Conservation (phyloP, 2,888 invertebrate genomes). For the Drosophila anomelani region DNA sequence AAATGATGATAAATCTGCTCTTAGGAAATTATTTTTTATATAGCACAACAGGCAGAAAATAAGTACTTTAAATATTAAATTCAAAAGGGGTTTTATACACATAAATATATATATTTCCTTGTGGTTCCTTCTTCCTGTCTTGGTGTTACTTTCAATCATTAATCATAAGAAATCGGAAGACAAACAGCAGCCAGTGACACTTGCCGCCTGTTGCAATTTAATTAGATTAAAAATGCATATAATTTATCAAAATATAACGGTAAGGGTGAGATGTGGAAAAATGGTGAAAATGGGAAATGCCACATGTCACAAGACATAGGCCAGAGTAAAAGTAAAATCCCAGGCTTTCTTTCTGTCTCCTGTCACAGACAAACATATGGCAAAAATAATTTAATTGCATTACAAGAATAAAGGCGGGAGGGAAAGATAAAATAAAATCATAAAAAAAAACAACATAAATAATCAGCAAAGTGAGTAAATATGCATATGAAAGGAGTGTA, state of each 20-base stretch:
- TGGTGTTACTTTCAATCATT: conserved; percentile 12
- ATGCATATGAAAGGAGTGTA: conserved; percentile 71
- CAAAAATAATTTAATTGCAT: conserved; percentile 76
- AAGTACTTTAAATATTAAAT: not conserved
- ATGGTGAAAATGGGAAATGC: not conserved
- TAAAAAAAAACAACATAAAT: conserved; percentile 14
- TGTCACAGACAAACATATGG: conserved; percentile 55
- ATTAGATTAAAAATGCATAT: conserved; percentile 73
- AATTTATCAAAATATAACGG: conserved; percentile 60
- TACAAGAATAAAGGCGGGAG: conserved; percentile 43
- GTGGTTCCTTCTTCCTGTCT: not conserved
- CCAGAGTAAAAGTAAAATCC: conserved; percentile 48
- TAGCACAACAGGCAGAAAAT: not conserved
- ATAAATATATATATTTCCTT: not conserved
- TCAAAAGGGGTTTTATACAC: not conserved
- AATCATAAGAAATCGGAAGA: conserved; percentile 33
- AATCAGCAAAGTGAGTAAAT: conserved; percentile 53
- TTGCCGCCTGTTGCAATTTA: conserved; percentile 52
- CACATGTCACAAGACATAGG: conserved; percentile 64
- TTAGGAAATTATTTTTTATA: conserved; percentile 1
- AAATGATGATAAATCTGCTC: conserved; percentile 30
- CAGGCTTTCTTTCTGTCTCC: conserved; percentile 28
- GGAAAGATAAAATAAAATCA: not conserved
- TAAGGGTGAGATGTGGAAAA: not conserved
- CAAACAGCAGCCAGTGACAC: conserved; percentile 43